These are phyloP conservation scores for Diorhabda carinulata DNA, from an alignment of 1,140 invertebrate genomes.

Conservation along the genomic window DNA sequence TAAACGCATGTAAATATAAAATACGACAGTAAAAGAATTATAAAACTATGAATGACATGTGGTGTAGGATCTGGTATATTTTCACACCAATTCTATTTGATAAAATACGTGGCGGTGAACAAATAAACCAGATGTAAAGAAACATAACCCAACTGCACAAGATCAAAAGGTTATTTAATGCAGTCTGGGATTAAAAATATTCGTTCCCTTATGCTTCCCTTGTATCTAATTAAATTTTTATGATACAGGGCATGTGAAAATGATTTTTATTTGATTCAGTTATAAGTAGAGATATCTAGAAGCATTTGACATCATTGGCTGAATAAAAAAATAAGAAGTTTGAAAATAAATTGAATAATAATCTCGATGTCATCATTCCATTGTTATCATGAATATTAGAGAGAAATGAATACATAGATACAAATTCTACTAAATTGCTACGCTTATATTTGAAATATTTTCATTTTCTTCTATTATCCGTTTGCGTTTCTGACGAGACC, in stretches of 20 bases:
- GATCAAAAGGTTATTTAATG: not conserved
- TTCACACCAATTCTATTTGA: not conserved
- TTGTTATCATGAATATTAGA: too few relatives aligned
- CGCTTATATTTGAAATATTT: slow-evolving; percentile 27
- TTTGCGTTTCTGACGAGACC: slow-evolving; percentile 21
- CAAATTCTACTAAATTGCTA: not conserved
- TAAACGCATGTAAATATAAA: not conserved
- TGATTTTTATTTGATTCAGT: too few relatives aligned
- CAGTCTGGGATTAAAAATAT: too few relatives aligned
- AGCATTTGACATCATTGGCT: too few relatives aligned
- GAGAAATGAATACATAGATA: too few relatives aligned
- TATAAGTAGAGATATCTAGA: too few relatives aligned
- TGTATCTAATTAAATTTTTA: too few relatives aligned
- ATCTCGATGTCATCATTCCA: too few relatives aligned
- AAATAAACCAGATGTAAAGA: not conserved
- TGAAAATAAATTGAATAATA: too few relatives aligned
- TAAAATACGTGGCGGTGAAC: not conserved
- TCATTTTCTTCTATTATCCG: slow-evolving; percentile 24
- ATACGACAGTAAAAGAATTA: slow-evolving; percentile 2
- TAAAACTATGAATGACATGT: not conserved
- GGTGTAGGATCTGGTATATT: not conserved
- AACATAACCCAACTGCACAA: not conserved
- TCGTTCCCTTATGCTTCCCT: too few relatives aligned
- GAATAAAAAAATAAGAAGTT: too few relatives aligned
- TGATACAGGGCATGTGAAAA: too few relatives aligned